Evolutionary conservation across 2,113 vertebrate species (phyloP).

Genomic region (Chelonoidis abingdonii): DNA sequence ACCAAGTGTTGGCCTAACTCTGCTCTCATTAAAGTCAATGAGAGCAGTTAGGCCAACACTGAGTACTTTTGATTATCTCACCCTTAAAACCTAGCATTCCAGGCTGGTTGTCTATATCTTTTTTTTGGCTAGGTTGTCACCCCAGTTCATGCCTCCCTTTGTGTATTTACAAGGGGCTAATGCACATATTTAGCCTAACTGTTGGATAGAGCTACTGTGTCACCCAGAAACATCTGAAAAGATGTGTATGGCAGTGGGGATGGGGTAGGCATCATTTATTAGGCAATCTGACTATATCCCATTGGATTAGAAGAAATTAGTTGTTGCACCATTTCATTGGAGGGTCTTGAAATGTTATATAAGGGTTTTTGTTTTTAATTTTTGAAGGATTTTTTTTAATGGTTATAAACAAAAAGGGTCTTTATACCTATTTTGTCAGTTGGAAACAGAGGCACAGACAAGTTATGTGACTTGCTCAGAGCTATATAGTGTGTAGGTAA

Average conservation of each 20-base stretch:
- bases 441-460: background rate
- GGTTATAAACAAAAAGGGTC: background rate
- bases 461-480: background rate
- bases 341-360: background rate
- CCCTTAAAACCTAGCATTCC: background rate
- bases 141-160: background rate
- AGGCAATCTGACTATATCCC: background rate
- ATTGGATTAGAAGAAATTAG: background rate
- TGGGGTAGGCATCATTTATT: background rate
- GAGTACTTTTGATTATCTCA: background rate
- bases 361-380: background rate
- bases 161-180: background rate
- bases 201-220: background rate
- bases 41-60: background rate
- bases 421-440: background rate
- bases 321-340: background rate
- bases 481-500: background rate
- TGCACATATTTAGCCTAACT: fast-evolving
- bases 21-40: background rate
- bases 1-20: background rate
- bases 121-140: background rate
- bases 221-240: background rate
- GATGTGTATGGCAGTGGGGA: background rate
- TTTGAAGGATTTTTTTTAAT: background rate
- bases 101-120: background rate